phyloP scores from a whole-genome alignment of 2,113 vertebrate genomes.

The Hemiscyllium ocellatum region DNA sequence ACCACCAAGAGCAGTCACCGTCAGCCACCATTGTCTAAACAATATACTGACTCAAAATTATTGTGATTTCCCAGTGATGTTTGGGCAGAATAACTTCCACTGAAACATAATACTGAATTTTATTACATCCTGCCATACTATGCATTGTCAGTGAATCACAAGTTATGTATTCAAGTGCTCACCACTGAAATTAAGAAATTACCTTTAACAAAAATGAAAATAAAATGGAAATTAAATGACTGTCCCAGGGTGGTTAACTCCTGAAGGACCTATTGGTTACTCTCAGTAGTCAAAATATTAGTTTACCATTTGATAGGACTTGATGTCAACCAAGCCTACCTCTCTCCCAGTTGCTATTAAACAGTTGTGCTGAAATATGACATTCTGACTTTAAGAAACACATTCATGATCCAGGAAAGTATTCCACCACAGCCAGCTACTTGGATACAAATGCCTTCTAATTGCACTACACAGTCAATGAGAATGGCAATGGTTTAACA shows the following conservation, averaged over 20 bases:
- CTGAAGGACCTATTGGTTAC: not conserved
- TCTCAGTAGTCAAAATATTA: not conserved
- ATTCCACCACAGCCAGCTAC: not conserved
- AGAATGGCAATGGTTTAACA: not conserved
- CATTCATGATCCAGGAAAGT: not conserved
- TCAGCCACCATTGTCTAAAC: not conserved
- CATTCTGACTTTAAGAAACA: not conserved
- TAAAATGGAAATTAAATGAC: not conserved
- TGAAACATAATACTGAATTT: not conserved
- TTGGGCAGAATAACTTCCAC: not conserved
- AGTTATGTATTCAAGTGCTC: not conserved
- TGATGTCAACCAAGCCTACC: not conserved
- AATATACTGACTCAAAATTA: not conserved
- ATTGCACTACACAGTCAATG: not conserved
- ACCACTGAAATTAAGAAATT: not conserved
- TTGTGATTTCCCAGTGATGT: not conserved
- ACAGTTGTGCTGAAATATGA: not conserved
- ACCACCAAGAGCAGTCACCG: not conserved
- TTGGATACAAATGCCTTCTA: not conserved
- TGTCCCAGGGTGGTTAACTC: not conserved
- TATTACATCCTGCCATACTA: not conserved
- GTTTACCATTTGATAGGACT: not conserved
- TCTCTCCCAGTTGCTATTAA: not conserved
- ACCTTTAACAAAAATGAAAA: not conserved
- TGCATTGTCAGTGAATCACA: not conserved